A percentile compares a stretch with the other conserved stretches of the same genome.
Evolutionary conservation across 2,797 vertebrate genomes (phyloP).

Genomic region (Knipowitschia caucasica): DNA sequence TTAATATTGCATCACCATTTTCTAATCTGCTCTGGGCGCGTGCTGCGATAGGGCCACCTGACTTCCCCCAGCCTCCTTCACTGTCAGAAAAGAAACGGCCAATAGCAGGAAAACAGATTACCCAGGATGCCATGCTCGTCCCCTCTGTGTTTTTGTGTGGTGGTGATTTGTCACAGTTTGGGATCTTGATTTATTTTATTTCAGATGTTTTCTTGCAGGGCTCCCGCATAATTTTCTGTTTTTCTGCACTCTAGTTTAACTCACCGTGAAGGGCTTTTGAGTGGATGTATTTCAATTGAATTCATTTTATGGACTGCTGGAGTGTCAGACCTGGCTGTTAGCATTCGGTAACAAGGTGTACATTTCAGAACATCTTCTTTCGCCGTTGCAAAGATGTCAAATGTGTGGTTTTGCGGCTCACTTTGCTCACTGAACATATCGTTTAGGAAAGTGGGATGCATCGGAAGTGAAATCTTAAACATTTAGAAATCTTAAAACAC

Average conservation of each 20-base stretch:
- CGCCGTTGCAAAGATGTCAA: background rate
- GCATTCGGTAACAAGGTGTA: background rate
- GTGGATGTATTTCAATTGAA: conserved; percentile 3
- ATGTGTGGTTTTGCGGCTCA: background rate
- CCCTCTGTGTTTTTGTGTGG: background rate
- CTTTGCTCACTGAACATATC: background rate
- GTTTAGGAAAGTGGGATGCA: too few species aligned
- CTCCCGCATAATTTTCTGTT: conserved; percentile 9
- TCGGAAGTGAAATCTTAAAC: background rate
- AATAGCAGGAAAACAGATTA: conserved; percentile 11
- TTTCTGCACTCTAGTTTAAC: background rate
- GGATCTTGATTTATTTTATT: conserved; percentile 10
- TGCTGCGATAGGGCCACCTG: conserved; percentile 42
- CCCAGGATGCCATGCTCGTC: background rate
- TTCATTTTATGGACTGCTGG: conserved; percentile 2
- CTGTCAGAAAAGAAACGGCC: background rate
- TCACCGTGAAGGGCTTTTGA: conserved; percentile 2
- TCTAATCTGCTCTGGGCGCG: conserved; percentile 49
- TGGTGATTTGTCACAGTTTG: conserved; percentile 4
- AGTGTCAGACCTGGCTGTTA: conserved; percentile 32
- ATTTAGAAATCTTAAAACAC: too few species aligned
- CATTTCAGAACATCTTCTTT: background rate
- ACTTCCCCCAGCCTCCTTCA: conserved; percentile 23
- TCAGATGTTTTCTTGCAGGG: background rate
- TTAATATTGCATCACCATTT: conserved; percentile 81